Conservation (phyloP, 2,113 vertebrate genomes). For the Verasper variegatus region DNA sequence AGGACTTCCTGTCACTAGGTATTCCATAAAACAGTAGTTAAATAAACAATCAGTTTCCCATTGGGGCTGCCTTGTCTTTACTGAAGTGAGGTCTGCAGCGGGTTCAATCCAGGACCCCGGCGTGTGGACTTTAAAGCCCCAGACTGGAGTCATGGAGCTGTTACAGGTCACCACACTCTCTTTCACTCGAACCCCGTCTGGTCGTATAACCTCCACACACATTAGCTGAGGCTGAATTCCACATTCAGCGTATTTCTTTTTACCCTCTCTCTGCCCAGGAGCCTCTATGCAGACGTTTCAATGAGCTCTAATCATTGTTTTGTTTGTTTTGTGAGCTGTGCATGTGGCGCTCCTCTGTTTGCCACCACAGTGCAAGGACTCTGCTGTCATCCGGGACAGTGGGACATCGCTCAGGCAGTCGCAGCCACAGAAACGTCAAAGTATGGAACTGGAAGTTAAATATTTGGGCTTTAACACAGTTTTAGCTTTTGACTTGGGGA, state of each 20-base stretch:
- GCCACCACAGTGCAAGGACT: slow-evolving; percentile 1
- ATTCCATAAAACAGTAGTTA: slow-evolving; percentile 83
- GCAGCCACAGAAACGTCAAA: background rate
- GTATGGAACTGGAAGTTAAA: background rate
- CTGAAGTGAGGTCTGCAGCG: slow-evolving; percentile 53
- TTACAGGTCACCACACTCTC: slow-evolving; percentile 78
- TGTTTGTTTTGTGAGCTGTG: slow-evolving; percentile 17
- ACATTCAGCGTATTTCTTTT: slow-evolving; percentile 49
- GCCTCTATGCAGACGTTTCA: slow-evolving; percentile 39
- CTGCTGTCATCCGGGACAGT: slow-evolving; percentile 3
- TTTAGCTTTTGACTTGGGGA: too few relatives aligned
- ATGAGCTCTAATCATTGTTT: slow-evolving; percentile 34
- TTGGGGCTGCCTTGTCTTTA: slow-evolving; percentile 63
- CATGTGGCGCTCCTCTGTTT: slow-evolving; percentile 16
- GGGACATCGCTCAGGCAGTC: slow-evolving; percentile 13
- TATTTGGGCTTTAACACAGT: background rate
- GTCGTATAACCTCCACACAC: slow-evolving; percentile 64
- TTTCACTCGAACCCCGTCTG: slow-evolving; percentile 67
- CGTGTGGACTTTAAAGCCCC: slow-evolving; percentile 72
- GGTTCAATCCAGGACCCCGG: slow-evolving; percentile 67
- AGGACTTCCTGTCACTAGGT: slow-evolving; percentile 83
- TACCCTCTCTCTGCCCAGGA: slow-evolving; percentile 19
- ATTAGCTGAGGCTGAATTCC: slow-evolving; percentile 31
- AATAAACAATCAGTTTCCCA: slow-evolving; percentile 82
- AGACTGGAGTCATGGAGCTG: slow-evolving; percentile 71